phyloP scores from a whole-genome alignment of 2,797 vertebrate genomes.

The Gastrophryne carolinensis region DNA sequence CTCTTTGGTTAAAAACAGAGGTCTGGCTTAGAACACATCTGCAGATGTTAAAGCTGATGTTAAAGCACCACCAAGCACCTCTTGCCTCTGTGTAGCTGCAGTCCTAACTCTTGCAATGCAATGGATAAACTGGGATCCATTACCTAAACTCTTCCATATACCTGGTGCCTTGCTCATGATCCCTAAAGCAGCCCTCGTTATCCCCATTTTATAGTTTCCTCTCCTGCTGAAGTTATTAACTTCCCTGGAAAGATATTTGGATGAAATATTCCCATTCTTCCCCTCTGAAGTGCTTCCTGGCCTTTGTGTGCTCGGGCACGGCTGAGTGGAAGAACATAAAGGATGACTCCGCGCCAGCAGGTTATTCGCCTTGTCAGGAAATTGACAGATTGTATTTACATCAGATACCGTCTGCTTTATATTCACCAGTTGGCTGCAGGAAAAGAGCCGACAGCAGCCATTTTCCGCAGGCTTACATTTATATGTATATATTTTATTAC shows the following conservation, averaged over 20 bases:
- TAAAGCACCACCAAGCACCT: background rate
- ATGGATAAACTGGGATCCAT: no score
- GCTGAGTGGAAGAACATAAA: background rate
- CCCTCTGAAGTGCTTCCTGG: background rate
- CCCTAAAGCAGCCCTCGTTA: background rate
- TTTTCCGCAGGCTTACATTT: no score
- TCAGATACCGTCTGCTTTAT: background rate
- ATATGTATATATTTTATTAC: no score
- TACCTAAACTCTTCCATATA: no score
- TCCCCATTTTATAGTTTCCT: slow-evolving; percentile 16
- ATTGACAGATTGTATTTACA: background rate
- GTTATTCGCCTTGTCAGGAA: background rate
- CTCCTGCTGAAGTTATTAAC: slow-evolving; percentile 39
- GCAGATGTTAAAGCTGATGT: no score
- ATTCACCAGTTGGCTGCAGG: no score
- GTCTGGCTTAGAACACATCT: no score
- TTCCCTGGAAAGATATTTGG: slow-evolving; percentile 3
- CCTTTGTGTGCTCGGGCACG: background rate
- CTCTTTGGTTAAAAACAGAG: no score
- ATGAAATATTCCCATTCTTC: slow-evolving; percentile 38
- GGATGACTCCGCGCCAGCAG: background rate
- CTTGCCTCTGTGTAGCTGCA: no score
- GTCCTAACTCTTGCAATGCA: no score
- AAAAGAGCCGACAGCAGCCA: no score
- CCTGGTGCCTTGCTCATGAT: background rate